Base-by-base conservation (phyloP, 1,140 invertebrate genomes). In the Zophobas morio region DNA sequence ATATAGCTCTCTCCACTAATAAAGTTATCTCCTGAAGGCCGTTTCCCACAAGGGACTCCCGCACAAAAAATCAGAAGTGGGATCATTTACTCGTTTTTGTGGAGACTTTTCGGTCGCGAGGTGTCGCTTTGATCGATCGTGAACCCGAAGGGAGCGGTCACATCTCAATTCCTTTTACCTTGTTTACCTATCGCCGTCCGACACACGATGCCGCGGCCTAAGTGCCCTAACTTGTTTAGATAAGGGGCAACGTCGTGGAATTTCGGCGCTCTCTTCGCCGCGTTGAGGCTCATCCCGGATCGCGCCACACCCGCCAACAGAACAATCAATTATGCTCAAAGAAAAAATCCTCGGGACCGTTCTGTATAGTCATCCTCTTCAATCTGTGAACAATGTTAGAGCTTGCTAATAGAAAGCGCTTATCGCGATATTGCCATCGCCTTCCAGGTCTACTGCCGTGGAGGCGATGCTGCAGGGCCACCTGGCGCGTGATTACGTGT, bases 211-310 rank as follows among this genome's bases (percentile, higher is more conserved):
- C 54, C 75, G 49, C 70, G 73, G 71, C 37, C 79, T 81, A 81
- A 81, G 80, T 81, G 80, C 80, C 78, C 74, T 74, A 77, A 81
- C 80, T 79, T 81, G 80, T 81, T 81, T 81, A 81, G 80, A 81
- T 81, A 81, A 81, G 80, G 60, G 60, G 39, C 60, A 66, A 66
- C 60, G 60, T 40, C 39, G 60, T 42, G 60, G 60, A 66, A 66
- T 66, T 66, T 42, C 60, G 60, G 60, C 60, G 60, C 42, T 66
- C 39, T 72, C 53, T 53, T 47, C 66, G n/a, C 36, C n/a, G 8
- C n/a, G 8, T 42, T 39, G 60, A 39, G 37, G 60, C 42, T 66
- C 39, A 51, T 37, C 36, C 39, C 66, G n/a, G n/a, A 39, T 8
- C n/a, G 8, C 60, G 60, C 60, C 60, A 66, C 60, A 66, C 60